Conservation (phyloP, 2,888 invertebrate species). For the Mimachlamys varia region DNA sequence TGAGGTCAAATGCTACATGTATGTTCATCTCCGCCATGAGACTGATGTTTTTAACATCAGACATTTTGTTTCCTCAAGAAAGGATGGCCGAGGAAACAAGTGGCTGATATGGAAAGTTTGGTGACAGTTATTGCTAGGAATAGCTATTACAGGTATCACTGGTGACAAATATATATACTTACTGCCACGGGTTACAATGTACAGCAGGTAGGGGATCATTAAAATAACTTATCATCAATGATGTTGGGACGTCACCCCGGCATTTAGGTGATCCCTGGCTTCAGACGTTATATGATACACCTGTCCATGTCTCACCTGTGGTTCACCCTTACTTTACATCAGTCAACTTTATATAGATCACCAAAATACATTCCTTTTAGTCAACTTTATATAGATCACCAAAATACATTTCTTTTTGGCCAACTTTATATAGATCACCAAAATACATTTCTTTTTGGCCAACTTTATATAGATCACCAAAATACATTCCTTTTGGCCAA, state of each 20-base stretch:
- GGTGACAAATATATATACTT: background rate
- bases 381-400: too few species aligned
- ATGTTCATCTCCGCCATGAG: background rate
- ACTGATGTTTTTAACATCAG: background rate
- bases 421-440: too few species aligned
- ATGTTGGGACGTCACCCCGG: background rate
- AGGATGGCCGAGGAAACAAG: too few species aligned
- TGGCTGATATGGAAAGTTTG: background rate
- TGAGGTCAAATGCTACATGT: too few species aligned
- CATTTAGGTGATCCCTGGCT: background rate
- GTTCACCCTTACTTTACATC: background rate
- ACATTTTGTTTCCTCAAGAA: too few species aligned
- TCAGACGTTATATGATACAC: background rate
- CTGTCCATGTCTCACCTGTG: background rate
- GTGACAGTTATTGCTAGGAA: background rate
- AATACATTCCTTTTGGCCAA: too few species aligned
- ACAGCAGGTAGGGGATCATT: background rate
- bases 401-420: too few species aligned
- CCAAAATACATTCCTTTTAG: too few species aligned
- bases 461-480: too few species aligned
- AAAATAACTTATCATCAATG: background rate
- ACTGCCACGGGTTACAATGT: background rate
- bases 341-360: background rate
- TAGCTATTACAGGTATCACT: background rate
- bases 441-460: too few species aligned